Conservation (phyloP, 2,888 invertebrate genomes). For the Stegana nigrithorax region DNA sequence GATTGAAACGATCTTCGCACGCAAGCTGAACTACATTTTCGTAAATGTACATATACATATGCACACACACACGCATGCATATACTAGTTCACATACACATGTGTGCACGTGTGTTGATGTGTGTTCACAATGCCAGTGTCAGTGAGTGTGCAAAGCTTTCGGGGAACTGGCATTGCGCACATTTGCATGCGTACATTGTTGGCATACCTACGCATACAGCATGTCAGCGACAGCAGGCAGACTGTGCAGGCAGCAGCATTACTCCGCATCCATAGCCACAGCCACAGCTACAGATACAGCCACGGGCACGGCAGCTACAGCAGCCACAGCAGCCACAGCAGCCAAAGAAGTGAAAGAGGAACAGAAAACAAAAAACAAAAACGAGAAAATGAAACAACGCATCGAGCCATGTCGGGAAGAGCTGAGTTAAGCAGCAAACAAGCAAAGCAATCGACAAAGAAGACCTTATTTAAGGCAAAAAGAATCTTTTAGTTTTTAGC, state of each 20-base stretch:
- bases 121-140: neutral
- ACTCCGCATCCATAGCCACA: constrained; percentile 30
- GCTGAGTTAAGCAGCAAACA: neutral
- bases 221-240: constrained; percentile 39
- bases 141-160: constrained; percentile 1
- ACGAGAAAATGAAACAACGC: neutral
- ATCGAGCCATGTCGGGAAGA: neutral
- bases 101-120: neutral
- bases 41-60: neutral
- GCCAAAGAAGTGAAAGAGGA: neutral
- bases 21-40: constrained; percentile 37
- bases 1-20: constrained; percentile 56
- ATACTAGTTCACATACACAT: too few relatives aligned
- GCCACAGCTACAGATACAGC: constrained; percentile 18
- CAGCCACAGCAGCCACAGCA: constrained; percentile 13
- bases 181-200: constrained; percentile 64
- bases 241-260: constrained; percentile 29
- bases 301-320: constrained; percentile 23
- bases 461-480: constrained; percentile 14
- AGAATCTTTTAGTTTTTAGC: constrained; percentile 14
- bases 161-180: constrained; percentile 7
- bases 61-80: neutral
- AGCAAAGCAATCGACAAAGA: constrained; percentile 3
- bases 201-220: constrained; percentile 64
- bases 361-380: neutral